Evolutionary conservation across 2,797 vertebrate species (phyloP).

Genomic region (Eutrigla gurnardus): DNA sequence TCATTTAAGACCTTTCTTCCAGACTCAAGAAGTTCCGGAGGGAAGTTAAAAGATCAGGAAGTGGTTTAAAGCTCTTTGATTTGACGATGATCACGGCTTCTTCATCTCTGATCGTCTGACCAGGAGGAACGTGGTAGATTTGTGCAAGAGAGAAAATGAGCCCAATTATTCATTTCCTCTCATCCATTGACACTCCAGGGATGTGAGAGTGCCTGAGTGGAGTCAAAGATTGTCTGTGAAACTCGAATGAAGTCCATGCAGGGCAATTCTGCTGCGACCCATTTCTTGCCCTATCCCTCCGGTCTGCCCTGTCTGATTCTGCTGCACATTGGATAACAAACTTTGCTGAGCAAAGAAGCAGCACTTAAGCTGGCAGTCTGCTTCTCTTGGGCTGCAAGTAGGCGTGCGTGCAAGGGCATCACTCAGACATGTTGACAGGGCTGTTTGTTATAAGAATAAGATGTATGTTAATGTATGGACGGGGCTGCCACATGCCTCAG

Average conservation of each 20-base stretch:
- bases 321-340: constrained; percentile 5
- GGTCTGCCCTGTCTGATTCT: constrained; percentile 6
- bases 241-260: constrained; percentile 18
- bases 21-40: constrained; percentile 12
- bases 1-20: not conserved
- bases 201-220: constrained; percentile 25
- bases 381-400: not conserved
- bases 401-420: not conserved
- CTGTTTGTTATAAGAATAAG: not conserved
- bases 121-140: constrained; percentile 39
- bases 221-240: constrained; percentile 42
- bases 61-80: constrained; percentile 50
- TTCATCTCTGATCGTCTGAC: constrained; percentile 33
- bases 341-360: not conserved
- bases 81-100: constrained; percentile 40
- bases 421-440: not conserved
- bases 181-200: constrained; percentile 33
- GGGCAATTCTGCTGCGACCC: constrained; percentile 21
- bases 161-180: constrained; percentile 54
- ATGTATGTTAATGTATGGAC: too few relatives aligned
- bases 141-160: constrained; percentile 48
- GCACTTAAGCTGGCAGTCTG: not conserved
- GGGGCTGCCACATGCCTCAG: too few relatives aligned
- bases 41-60: constrained; percentile 33
- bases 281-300: constrained; percentile 20